A percentile compares a stretch with the other conserved stretches of the same genome.
phyloP scores from a whole-genome alignment of 2,888 invertebrate species.

The Ganaspis brasiliensis region DNA sequence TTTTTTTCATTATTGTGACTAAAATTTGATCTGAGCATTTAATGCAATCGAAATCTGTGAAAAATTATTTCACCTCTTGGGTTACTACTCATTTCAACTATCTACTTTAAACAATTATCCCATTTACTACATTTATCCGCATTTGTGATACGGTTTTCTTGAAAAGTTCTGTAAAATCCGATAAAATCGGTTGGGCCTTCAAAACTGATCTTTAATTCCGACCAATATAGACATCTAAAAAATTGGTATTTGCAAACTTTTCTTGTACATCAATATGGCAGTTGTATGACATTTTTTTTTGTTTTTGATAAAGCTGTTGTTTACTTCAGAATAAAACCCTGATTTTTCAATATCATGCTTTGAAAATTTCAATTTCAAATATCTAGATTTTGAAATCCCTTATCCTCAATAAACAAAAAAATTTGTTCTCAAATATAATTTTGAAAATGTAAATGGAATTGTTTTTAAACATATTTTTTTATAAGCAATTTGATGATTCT shows the following conservation, averaged over 20 bases:
- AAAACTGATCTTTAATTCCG: slow-evolving; percentile 10
- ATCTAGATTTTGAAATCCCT: too few relatives aligned
- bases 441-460: too few relatives aligned
- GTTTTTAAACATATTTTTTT: too few relatives aligned
- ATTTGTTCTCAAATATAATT: too few relatives aligned
- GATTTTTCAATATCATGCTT: not conserved
- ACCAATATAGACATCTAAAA: slow-evolving; percentile 34
- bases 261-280: slow-evolving; percentile 34
- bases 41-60: slow-evolving; percentile 20
- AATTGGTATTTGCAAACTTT: slow-evolving; percentile 5
- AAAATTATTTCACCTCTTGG: slow-evolving; percentile 2
- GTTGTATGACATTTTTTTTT: slow-evolving; percentile 8
- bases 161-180: slow-evolving; percentile 30
- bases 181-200: slow-evolving; percentile 19
- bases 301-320: slow-evolving; percentile 1
- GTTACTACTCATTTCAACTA: not conserved
- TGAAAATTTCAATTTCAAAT: not conserved
- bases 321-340: not conserved
- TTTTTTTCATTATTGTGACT: not conserved
- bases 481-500: too few relatives aligned
- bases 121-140: not conserved
- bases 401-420: too few relatives aligned
- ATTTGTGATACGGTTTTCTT: not conserved
- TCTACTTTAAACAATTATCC: slow-evolving; percentile 1
- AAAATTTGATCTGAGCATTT: slow-evolving; percentile 17